A percentile compares a stretch with the other conserved stretches of the same genome.
Evolutionary conservation across 2,888 invertebrate species (phyloP).

Genomic region (Ornithoptera priamus): DNA sequence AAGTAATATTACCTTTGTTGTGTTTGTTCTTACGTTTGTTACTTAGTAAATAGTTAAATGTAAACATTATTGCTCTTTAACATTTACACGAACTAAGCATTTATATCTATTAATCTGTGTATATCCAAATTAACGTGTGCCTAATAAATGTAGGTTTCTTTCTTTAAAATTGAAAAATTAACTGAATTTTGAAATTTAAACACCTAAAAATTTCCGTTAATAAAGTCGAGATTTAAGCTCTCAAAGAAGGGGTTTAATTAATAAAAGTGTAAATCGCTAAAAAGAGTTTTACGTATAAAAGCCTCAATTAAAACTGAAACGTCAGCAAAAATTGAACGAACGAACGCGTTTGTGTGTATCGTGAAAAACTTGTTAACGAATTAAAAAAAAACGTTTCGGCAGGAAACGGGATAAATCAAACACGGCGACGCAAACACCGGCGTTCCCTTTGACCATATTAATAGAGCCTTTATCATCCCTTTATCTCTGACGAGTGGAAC

Average conservation of each 20-base stretch:
- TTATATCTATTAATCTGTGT: too few relatives aligned
- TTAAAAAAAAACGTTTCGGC: conserved; percentile 38
- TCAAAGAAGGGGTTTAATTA: too few relatives aligned
- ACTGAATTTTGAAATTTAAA: too few relatives aligned
- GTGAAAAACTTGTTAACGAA: conserved; percentile 17
- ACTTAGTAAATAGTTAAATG: too few relatives aligned
- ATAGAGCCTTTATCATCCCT: conserved; percentile 55
- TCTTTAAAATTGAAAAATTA: too few relatives aligned
- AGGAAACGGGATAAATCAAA: conserved; percentile 58
- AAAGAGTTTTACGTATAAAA: not conserved
- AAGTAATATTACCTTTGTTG: too few relatives aligned
- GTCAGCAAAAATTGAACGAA: conserved; percentile 4
- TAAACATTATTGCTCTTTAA: too few relatives aligned
- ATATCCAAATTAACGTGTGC: too few relatives aligned
- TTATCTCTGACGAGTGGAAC: conserved; percentile 53
- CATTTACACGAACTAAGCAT: too few relatives aligned
- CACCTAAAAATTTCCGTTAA: too few relatives aligned
- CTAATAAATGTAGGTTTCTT: too few relatives aligned
- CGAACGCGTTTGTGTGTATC: not conserved
- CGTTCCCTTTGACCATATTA: conserved; percentile 68
- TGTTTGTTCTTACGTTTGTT: too few relatives aligned
- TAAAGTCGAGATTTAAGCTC: not conserved
- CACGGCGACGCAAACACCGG: conserved; percentile 56
- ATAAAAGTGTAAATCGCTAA: not conserved
- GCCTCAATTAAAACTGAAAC: not conserved